Percentiles rank a stretch among this genome's conserved stretches.
These are phyloP conservation scores for Chrysaora quinquecirrha DNA, from an alignment of 30 jellyfish, hydroid and myxozoan genomes.

Conservation along the genomic window DNA sequence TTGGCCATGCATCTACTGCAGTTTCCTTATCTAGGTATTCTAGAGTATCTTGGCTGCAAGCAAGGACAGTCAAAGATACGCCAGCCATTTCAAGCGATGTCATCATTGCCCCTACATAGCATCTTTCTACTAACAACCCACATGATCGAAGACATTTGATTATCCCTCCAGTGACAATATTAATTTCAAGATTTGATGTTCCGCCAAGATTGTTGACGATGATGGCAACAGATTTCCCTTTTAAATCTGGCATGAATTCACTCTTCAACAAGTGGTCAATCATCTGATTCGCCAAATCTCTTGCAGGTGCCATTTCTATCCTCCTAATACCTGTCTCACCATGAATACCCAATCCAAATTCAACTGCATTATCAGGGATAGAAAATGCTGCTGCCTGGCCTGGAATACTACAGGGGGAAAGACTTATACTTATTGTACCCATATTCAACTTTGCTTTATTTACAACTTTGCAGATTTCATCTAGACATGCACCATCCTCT, in stretches of 20 bases:
- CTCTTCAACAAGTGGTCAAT: conserved; percentile 75
- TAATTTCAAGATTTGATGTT: conserved; percentile 87
- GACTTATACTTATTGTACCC: conserved; percentile 97
- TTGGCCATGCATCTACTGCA: conserved; percentile 4
- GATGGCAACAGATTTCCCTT: conserved; percentile 56
- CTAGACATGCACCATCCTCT: conserved; percentile 82
- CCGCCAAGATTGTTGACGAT: conserved; percentile 94
- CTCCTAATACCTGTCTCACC: conserved; percentile 97
- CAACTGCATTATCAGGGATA: conserved; percentile 82
- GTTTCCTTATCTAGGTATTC: not conserved
- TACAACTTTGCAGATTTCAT: conserved; percentile 47
- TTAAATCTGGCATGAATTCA: conserved; percentile 64
- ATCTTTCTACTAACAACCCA: conserved; percentile 49
- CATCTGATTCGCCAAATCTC: conserved; percentile 70
- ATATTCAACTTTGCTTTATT: conserved; percentile 30
- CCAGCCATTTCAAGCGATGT: conserved; percentile 99
- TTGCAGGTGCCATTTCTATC: conserved; percentile 74
- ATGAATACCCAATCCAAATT: conserved; percentile 98
- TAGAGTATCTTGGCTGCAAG: not conserved
- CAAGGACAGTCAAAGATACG: conserved; percentile 50
- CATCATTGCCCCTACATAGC: conserved; percentile 87
- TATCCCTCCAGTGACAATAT: conserved; percentile 78
- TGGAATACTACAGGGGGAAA: conserved; percentile 98
- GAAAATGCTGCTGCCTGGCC: conserved; percentile 91
- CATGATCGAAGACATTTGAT: conserved; percentile 13